These are phyloP conservation scores for Apotomis capreana DNA, from an alignment of 2,888 invertebrate species.

Conservation along the genomic window DNA sequence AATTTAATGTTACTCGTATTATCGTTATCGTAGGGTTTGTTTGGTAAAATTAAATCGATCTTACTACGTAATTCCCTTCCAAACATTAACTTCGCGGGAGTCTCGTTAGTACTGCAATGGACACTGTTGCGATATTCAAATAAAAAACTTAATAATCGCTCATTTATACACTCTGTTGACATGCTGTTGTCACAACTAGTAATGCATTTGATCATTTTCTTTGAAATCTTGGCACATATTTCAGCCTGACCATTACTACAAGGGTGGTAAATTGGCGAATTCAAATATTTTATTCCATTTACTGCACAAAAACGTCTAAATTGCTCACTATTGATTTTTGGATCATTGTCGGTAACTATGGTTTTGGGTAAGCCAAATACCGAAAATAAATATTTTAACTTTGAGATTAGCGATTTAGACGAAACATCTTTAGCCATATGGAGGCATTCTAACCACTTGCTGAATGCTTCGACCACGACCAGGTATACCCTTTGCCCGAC, in stretches of 20 bases:
- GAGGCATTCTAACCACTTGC: constrained; percentile 39
- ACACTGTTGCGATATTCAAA: constrained; percentile 11
- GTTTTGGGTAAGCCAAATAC: constrained; percentile 22
- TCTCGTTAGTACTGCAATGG: not conserved
- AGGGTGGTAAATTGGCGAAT: constrained; percentile 31
- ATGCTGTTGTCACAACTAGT: not conserved
- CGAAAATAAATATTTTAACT: constrained; percentile 32
- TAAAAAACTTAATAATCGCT: constrained; percentile 7
- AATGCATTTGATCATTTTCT: constrained; percentile 37
- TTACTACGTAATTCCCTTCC: constrained; percentile 4
- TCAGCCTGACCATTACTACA: constrained; percentile 37
- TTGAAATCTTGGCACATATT: constrained; percentile 32
- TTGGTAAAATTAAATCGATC: constrained; percentile 1
- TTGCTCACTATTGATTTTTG: not conserved
- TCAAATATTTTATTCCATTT: constrained; percentile 25
- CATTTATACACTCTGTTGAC: not conserved
- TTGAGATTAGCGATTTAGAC: constrained; percentile 6
- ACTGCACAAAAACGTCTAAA: not conserved
- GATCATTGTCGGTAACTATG: constrained; percentile 15
- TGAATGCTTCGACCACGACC: constrained; percentile 7
- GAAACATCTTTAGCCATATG: constrained; percentile 9
- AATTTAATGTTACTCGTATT: not conserved
- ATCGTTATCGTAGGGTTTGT: not conserved
- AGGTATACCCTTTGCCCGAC: constrained; percentile 1
- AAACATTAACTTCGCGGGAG: constrained; percentile 3